Evolutionary conservation across 30 jellyfish, hydroid and myxozoan species (phyloP).

Genomic region (Turritopsis dohrnii): DNA sequence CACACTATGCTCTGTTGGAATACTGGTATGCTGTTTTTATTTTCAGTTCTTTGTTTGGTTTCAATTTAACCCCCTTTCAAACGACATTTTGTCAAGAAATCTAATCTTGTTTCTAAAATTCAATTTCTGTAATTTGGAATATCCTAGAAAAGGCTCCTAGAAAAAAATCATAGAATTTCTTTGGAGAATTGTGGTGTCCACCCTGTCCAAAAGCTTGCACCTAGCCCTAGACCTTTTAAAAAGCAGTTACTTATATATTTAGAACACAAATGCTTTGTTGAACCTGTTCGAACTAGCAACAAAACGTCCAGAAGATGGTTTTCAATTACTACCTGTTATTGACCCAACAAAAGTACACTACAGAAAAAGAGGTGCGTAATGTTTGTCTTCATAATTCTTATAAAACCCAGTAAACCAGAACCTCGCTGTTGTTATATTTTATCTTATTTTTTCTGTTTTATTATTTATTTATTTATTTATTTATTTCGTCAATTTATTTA

Average conservation of each 20-base stretch:
- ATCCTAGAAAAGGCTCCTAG: too few relatives aligned
- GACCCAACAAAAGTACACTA: background rate
- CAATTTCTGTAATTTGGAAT: too few relatives aligned
- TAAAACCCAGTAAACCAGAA: background rate
- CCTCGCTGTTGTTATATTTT: background rate
- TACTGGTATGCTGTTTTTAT: slow-evolving; percentile 8
- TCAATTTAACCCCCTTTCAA: too few relatives aligned
- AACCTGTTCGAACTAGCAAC: slow-evolving; percentile 6
- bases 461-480: too few relatives aligned
- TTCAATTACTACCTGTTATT: background rate
- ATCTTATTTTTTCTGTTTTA: too few relatives aligned
- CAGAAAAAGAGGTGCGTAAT: background rate
- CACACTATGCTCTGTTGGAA: slow-evolving; percentile 12
- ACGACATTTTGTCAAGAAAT: too few relatives aligned
- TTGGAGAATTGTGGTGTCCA: too few relatives aligned
- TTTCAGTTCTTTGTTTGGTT: background rate
- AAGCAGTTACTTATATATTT: background rate
- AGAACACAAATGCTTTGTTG: slow-evolving; percentile 1
- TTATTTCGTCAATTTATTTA: too few relatives aligned
- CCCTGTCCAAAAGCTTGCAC: background rate
- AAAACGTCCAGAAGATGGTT: background rate
- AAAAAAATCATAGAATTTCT: too few relatives aligned
- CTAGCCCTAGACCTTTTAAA: background rate
- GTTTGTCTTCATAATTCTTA: background rate
- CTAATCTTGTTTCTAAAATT: too few relatives aligned